Conservation (phyloP, 2,113 vertebrate species). For the Uropsilus gracilis region DNA sequence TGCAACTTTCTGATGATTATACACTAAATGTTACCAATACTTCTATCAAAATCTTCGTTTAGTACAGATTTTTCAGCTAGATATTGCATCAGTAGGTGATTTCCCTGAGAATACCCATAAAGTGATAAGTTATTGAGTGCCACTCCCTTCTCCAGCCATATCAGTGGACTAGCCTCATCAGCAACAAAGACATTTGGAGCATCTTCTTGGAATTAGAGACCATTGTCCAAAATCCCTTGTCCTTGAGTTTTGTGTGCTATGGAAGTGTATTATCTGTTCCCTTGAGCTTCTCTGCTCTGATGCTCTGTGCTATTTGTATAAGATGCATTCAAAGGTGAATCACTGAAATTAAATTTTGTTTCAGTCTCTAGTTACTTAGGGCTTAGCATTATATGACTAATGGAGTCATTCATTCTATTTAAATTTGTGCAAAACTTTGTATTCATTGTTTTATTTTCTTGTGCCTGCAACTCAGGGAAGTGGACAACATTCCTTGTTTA, state of each 20-base stretch:
- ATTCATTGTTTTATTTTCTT: not conserved
- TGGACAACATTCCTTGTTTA: not conserved
- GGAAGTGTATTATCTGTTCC: not conserved
- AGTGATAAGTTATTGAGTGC: not conserved
- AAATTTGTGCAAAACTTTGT: not conserved
- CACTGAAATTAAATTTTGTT: not conserved
- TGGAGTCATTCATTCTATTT: not conserved
- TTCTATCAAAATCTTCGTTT: not conserved
- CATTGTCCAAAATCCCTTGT: fast-evolving
- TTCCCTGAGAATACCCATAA: not conserved
- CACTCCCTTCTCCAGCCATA: not conserved
- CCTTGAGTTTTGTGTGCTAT: not conserved
- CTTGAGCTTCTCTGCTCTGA: not conserved
- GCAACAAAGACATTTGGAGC: not conserved
- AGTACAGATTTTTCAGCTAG: not conserved
- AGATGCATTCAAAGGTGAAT: not conserved
- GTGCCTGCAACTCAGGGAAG: not conserved
- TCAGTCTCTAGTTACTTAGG: not conserved
- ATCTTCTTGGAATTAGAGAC: not conserved
- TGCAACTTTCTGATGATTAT: not conserved
- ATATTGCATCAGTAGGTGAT: not conserved
- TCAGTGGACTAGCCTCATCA: not conserved
- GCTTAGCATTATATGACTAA: not conserved
- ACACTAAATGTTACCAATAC: not conserved
- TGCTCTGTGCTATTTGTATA: not conserved